phyloP scores from a whole-genome alignment of 2,797 vertebrate species.

The Manis javanica region DNA sequence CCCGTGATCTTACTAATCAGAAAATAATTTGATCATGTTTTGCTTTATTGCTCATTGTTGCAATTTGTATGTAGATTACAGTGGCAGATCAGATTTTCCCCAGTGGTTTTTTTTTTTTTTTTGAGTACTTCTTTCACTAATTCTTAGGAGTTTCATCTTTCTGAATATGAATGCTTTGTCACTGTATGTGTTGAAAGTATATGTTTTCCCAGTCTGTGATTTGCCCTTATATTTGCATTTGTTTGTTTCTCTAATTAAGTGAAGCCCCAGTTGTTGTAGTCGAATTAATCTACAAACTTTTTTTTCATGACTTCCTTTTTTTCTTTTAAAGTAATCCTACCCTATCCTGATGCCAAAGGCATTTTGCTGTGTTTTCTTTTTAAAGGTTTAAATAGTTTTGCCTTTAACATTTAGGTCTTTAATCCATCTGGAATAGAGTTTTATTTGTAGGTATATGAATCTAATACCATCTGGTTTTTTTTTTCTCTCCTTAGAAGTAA shows the following conservation, averaged over 20 bases:
- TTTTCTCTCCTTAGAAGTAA: not conserved
- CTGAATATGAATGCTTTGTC: not conserved
- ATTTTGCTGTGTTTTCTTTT: conserved; percentile 17
- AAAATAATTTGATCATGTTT: conserved; percentile 17
- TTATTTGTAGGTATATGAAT: not conserved
- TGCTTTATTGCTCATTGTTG: conserved; percentile 27
- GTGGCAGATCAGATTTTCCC: not conserved
- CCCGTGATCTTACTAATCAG: conserved; percentile 14
- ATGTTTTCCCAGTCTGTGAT: not conserved
- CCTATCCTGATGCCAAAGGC: not conserved
- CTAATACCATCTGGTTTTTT: not conserved
- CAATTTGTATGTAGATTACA: not conserved
- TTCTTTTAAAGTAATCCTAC: conserved; percentile 39
- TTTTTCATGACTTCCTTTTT: not conserved
- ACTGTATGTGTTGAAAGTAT: not conserved
- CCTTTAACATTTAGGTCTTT: conserved; percentile 2
- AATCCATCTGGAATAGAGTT: not conserved
- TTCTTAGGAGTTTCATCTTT: not conserved
- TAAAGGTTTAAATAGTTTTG: conserved; percentile 21
- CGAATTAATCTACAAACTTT: not conserved
- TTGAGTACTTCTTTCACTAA: not conserved
- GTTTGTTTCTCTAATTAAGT: not conserved
- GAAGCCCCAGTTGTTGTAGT: not conserved
- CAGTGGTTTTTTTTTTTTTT: not conserved
- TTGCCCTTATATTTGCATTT: not conserved